A percentile compares a stretch with the other conserved stretches of the same genome.
Evolutionary conservation across 2,797 vertebrate species (phyloP).

Genomic region (Falco novaeseelandiae): DNA sequence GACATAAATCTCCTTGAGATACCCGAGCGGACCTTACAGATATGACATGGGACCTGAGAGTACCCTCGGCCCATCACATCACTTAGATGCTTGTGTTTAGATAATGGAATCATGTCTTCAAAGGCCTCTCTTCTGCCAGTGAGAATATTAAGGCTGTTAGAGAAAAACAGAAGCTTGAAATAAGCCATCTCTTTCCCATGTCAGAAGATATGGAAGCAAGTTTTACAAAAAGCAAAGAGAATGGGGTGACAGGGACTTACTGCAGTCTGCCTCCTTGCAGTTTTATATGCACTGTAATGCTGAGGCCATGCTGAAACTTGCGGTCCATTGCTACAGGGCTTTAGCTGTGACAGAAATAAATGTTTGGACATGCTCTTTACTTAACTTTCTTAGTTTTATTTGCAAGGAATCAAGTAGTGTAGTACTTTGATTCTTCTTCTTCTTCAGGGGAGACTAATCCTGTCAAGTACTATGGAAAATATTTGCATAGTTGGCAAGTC

Average conservation of each 20-base stretch:
- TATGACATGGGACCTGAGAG: too few relatives aligned
- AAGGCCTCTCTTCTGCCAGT: not conserved
- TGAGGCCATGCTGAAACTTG: not conserved
- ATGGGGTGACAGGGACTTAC: not conserved
- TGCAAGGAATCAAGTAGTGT: not conserved
- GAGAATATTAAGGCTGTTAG: not conserved
- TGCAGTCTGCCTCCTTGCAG: not conserved
- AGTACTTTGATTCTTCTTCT: not conserved
- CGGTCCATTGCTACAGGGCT: not conserved
- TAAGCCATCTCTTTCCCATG: not conserved
- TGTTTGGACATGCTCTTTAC: not conserved
- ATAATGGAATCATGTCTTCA: not conserved
- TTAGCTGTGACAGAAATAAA: not conserved
- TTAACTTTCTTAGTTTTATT: not conserved
- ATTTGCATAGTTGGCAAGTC: constrained; percentile 15
- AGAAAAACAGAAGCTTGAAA: not conserved
- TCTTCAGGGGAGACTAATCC: constrained; percentile 2
- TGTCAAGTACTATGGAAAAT: constrained; percentile 25
- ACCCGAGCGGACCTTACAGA: too few relatives aligned
- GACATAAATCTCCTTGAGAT: not conserved
- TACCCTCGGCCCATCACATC: too few relatives aligned
- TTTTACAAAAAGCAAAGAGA: not conserved
- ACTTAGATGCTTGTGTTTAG: not conserved
- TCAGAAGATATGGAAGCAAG: not conserved
- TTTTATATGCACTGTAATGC: not conserved